Base-by-base conservation (phyloP, 2,797 vertebrate species). In the Orientallactaga sibirica region DNA sequence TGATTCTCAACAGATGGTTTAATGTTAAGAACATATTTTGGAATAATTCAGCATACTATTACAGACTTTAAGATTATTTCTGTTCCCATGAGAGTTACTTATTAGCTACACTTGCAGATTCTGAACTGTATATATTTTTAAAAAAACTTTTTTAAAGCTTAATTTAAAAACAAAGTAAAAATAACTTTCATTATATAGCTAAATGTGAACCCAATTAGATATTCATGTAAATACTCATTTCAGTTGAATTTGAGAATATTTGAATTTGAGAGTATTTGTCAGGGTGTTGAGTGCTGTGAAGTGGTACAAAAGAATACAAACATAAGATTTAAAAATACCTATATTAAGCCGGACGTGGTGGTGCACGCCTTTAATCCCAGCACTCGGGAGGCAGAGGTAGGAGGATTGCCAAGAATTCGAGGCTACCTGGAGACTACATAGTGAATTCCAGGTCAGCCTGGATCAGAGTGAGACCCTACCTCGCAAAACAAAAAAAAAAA, bases 201-300 rank as follows among this genome's bases (percentile, higher is more conserved):
- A 19, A 27, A 81, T 81, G 14, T 73, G n/a, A 83, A 82, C 82
- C 71, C 48, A 94, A 61, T 75, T 75, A 80, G 62, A 58, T 58
- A 14, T 80, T 75, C 66, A 78, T 77, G 80, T 68, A 80, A 61
- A 77, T 62, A 14, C 33, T 43, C 3, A 48, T 81, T 73, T 55
- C 25, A 48, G 15, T 61, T n/a, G 68, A 74, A 5, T 70, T 62
- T 71, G 70, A 74, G 37, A 74, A 15, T 11, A 12, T 68, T 25
- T 58, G 70, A 37, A 37, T 37, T 37, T 37, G 33, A 37, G 33
- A 37, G 33, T 37, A 37, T 37, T 37, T 37, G 33, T 73, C 37
- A 58, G 8, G 27, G 29, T 27, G 22, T 33, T 64, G 25, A 61
- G 33, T 16, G 12, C 70, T 37, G 0, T 41, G 25, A 29, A 29